Percentiles rank a stretch among this genome's conserved stretches.
Conservation (phyloP, 2,888 invertebrate genomes). For the Antheraea yamamai region DNA sequence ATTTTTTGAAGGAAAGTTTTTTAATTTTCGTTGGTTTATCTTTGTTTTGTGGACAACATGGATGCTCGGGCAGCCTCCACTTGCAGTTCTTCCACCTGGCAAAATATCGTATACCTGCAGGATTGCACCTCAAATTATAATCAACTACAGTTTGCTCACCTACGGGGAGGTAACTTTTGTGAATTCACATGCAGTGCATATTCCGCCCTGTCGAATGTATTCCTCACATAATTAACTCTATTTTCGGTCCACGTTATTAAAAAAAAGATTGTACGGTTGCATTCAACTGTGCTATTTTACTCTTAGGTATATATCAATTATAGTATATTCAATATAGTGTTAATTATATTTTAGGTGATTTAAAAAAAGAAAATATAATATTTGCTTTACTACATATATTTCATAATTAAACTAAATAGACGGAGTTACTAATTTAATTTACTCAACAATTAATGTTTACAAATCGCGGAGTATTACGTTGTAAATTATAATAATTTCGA, state of each 20-base stretch:
- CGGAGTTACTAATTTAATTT: background rate
- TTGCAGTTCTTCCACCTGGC: constrained; percentile 92
- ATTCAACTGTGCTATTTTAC: constrained; percentile 16
- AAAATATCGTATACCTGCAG: constrained; percentile 91
- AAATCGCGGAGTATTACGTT: background rate
- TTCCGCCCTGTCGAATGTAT: constrained; percentile 16
- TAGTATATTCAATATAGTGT: constrained; percentile 1
- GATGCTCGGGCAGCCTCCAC: constrained; percentile 87
- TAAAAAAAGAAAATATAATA: constrained; percentile 43
- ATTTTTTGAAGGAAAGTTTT: constrained; percentile 79
- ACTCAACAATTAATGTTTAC: background rate
- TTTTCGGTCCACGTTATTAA: background rate
- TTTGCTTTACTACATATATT: constrained; percentile 33
- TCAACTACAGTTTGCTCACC: constrained; percentile 76
- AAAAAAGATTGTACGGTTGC: background rate
- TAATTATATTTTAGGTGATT: constrained; percentile 13
- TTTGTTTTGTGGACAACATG: constrained; percentile 84
- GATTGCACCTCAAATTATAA: constrained; percentile 82
- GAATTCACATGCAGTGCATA: constrained; percentile 36
- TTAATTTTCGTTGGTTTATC: constrained; percentile 77
- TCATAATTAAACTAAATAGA: background rate
- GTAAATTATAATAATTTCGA: background rate
- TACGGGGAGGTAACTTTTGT: constrained; percentile 46
- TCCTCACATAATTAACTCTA: background rate
- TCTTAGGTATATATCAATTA: background rate